Conservation (phyloP, 2,888 invertebrate genomes). For the Drosophila testacea region DNA sequence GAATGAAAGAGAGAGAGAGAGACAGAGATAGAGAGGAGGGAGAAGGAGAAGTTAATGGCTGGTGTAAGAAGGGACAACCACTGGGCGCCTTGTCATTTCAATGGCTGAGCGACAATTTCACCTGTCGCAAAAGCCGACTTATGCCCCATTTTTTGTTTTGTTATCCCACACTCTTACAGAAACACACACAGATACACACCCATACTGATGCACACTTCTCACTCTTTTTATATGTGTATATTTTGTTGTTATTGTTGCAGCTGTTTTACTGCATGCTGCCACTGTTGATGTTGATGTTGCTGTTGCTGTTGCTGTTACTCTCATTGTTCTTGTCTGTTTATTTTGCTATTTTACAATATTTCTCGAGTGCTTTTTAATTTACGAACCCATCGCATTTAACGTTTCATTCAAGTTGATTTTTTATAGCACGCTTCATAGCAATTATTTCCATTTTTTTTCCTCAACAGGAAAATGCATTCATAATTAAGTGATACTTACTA, state of each 20-base stretch:
- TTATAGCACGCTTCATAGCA: conserved; percentile 19
- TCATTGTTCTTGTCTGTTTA: conserved; percentile 33
- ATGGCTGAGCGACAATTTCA: conserved; percentile 72
- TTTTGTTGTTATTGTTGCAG: conserved; percentile 28
- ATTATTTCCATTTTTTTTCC: conserved; percentile 4
- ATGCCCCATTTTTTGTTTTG: conserved; percentile 21
- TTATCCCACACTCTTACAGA: conserved; percentile 10
- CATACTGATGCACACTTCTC: conserved; percentile 2
- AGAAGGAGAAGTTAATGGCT: background rate
- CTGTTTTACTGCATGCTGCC: conserved; percentile 23
- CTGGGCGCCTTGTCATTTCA: conserved; percentile 54
- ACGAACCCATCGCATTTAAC: conserved; percentile 19
- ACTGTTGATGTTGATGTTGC: too few relatives aligned
- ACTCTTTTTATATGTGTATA: conserved; percentile 3
- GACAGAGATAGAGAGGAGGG: background rate
- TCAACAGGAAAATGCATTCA: conserved; percentile 10
- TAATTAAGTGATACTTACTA: conserved; percentile 50
- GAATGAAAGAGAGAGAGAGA: background rate
- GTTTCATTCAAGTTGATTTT: conserved; percentile 39
- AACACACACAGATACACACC: conserved; percentile 4
- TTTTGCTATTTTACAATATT: conserved; percentile 65
- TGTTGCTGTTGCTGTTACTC: background rate
- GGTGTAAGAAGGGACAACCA: conserved; percentile 16
- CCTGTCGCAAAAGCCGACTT: conserved; percentile 53
- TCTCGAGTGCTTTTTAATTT: conserved; percentile 49